A percentile compares a stretch with the other conserved stretches of the same genome.
phyloP scores from a whole-genome alignment of 2,888 invertebrate species.

The Chromoteleia sp. region DNA sequence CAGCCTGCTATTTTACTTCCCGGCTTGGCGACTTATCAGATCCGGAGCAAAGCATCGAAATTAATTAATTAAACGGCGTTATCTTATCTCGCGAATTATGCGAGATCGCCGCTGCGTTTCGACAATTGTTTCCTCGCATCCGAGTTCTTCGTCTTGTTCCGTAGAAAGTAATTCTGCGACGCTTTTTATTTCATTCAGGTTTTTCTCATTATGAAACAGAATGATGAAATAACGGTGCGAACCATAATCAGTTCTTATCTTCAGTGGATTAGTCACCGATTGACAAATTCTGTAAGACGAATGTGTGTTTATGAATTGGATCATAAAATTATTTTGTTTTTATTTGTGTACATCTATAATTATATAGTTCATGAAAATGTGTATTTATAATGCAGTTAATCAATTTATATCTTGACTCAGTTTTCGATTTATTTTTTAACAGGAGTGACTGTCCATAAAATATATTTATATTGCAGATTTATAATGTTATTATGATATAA shows the following conservation, averaged over 20 bases:
- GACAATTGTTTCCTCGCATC: neutral
- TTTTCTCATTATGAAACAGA: conserved; percentile 4
- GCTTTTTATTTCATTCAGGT: conserved; percentile 14
- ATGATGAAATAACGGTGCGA: conserved; percentile 22
- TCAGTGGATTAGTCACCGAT: neutral
- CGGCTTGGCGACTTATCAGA: conserved; percentile 16
- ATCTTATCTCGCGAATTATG: neutral
- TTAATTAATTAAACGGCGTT: conserved; percentile 5
- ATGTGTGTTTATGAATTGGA: neutral
- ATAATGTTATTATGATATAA: no score
- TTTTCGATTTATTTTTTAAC: no score
- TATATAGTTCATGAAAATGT: no score
- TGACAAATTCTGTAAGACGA: no score
- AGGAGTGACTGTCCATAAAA: no score
- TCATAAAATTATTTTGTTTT: no score
- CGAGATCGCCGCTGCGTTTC: neutral
- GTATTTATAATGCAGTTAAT: no score
- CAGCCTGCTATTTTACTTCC: no score
- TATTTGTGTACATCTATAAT: no score
- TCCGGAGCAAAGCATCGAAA: neutral
- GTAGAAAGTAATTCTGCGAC: neutral
- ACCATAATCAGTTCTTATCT: neutral
- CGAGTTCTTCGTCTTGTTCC: neutral
- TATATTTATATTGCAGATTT: no score
- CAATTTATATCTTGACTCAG: no score